Conservation (phyloP, 1,140 invertebrate species). For the Drosophila lacteicornis region DNA sequence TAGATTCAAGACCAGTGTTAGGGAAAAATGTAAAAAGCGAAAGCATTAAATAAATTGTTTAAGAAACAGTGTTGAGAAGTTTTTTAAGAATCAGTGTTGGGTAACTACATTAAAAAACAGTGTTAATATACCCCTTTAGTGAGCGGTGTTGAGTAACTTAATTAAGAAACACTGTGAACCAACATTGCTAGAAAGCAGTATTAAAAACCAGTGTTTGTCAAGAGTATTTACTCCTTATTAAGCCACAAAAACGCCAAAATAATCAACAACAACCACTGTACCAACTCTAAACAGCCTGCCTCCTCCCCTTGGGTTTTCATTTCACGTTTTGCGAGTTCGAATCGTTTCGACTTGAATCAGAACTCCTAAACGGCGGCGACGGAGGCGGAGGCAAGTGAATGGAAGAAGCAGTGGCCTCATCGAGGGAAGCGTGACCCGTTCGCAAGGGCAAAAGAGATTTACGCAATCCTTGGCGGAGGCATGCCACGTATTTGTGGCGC, state of each 20-base stretch:
- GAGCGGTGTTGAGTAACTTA: no score
- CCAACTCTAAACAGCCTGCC: not conserved
- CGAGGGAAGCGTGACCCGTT: slow-evolving; percentile 40
- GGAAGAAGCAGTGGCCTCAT: not conserved
- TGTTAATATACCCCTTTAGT: no score
- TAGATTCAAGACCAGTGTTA: no score
- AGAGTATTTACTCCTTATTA: no score
- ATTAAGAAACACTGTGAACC: no score
- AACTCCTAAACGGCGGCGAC: not conserved
- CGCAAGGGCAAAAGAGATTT: slow-evolving; percentile 43
- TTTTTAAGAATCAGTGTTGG: no score
- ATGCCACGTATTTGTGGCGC: slow-evolving; percentile 62
- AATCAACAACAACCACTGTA: not conserved
- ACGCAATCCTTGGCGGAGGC: slow-evolving; percentile 42
- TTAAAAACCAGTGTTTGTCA: no score
- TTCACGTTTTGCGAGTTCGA: not conserved
- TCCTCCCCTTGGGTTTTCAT: not conserved
- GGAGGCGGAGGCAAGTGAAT: not conserved
- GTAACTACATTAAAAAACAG: no score
- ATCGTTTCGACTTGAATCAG: not conserved
- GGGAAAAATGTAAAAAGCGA: no score
- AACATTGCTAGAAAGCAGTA: no score
- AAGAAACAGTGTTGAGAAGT: no score
- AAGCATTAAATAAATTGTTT: no score
- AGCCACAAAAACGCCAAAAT: not conserved